A percentile compares a stretch with the other conserved stretches of the same genome.
Evolutionary conservation across 53 echinoderm and acorn worm species (phyloP).

Genomic region (Antedon mediterranea): DNA sequence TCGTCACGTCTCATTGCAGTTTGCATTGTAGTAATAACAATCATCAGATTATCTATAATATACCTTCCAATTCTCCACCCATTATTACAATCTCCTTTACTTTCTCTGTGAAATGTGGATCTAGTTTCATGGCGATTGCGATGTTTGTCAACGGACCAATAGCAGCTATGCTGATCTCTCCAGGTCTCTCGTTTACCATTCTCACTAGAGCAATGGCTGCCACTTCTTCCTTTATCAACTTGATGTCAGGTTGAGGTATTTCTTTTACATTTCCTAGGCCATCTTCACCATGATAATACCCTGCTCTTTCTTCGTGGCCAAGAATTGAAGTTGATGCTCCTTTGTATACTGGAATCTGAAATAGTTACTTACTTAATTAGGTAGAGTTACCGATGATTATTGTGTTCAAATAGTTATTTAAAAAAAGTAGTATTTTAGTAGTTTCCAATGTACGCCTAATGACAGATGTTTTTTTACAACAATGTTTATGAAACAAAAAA

Average conservation of each 20-base stretch:
- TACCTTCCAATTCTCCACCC: conserved; percentile 81
- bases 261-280: conserved; percentile 26
- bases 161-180: conserved; percentile 41
- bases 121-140: conserved; percentile 54
- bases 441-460: too few relatives aligned
- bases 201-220: conserved; percentile 41
- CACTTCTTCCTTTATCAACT: conserved; percentile 31
- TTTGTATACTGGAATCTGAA: conserved; percentile 29
- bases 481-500: too few relatives aligned
- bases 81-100: conserved; percentile 57
- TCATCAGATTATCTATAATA: too few relatives aligned
- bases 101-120: conserved; percentile 50
- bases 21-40: too few relatives aligned
- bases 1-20: too few relatives aligned
- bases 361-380: too few relatives aligned
- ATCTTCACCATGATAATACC: conserved; percentile 20
- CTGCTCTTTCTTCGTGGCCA: conserved; percentile 3
- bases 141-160: conserved; percentile 81
- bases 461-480: too few relatives aligned
- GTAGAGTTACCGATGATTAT: too few relatives aligned
- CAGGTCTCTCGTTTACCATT: conserved; percentile 47
- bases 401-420: too few relatives aligned
- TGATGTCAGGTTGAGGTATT: conserved; percentile 18
- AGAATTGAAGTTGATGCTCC: conserved; percentile 19
- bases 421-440: too few relatives aligned